These are phyloP conservation scores for Oxystoma pomonae DNA, from an alignment of 2,888 invertebrate species.

Conservation along the genomic window DNA sequence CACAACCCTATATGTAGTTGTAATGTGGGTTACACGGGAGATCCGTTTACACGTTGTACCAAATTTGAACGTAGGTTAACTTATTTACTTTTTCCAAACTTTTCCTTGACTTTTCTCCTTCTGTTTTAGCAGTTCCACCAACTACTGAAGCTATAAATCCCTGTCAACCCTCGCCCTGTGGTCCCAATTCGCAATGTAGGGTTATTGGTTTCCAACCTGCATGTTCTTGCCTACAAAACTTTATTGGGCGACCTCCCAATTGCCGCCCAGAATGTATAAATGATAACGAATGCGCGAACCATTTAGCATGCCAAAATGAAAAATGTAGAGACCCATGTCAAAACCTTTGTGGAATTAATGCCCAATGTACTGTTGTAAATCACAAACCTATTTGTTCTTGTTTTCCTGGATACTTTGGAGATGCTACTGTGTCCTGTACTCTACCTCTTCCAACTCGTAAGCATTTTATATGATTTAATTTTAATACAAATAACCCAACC, in stretches of 20 bases:
- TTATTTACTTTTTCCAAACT: constrained; percentile 6
- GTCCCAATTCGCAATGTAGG: constrained; percentile 77
- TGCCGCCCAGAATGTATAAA: constrained; percentile 81
- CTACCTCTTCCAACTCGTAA: constrained; percentile 42
- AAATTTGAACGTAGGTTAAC: constrained; percentile 38
- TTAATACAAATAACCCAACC: background rate
- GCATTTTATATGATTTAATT: constrained; percentile 17
- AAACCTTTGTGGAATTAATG: constrained; percentile 73
- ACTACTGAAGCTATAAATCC: constrained; percentile 55
- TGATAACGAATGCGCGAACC: constrained; percentile 76
- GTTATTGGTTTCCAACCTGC: constrained; percentile 79
- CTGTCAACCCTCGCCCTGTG: constrained; percentile 78
- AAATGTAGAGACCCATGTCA: constrained; percentile 81
- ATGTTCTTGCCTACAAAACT: constrained; percentile 76
- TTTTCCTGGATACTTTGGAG: constrained; percentile 76
- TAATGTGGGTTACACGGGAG: constrained; percentile 58
- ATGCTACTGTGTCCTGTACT: constrained; percentile 60
- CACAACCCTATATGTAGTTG: constrained; percentile 68
- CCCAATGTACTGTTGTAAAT: constrained; percentile 79
- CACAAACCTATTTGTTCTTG: constrained; percentile 80
- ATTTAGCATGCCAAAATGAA: constrained; percentile 76
- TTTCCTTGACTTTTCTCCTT: constrained; percentile 1
- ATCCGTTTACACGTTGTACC: constrained; percentile 57
- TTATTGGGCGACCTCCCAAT: constrained; percentile 79
- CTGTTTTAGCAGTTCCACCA: constrained; percentile 47